Evolutionary conservation across 2,888 invertebrate genomes (phyloP).

Genomic region (Deladenus siricidicola): DNA sequence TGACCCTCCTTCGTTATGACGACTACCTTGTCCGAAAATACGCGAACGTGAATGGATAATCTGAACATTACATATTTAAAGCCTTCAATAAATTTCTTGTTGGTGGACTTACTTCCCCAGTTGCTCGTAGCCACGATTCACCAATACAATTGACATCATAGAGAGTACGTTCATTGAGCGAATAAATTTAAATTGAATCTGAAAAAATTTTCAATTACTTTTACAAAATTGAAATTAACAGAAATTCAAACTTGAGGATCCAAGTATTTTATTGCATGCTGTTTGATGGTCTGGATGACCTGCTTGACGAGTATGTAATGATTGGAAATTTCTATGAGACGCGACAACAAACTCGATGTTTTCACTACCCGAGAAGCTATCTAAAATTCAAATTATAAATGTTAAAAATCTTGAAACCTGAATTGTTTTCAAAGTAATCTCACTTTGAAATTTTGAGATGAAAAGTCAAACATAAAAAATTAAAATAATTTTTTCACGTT

Average conservation of each 20-base stretch:
- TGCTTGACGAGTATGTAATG: slow-evolving; percentile 40
- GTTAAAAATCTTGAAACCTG: too few species aligned
- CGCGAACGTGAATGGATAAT: slow-evolving; percentile 30
- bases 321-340: slow-evolving; percentile 31
- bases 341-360: slow-evolving; percentile 5
- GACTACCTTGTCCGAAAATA: slow-evolving; percentile 24
- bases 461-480: slow-evolving; percentile 11
- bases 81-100: not conserved
- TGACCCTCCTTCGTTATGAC: slow-evolving; percentile 36
- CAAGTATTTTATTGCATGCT: slow-evolving; percentile 9
- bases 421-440: too few species aligned
- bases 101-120: slow-evolving; percentile 28
- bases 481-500: not conserved
- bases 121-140: slow-evolving; percentile 35
- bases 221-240: slow-evolving; percentile 3
- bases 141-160: slow-evolving; percentile 27
- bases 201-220: slow-evolving; percentile 7
- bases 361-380: slow-evolving; percentile 27
- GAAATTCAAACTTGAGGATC: slow-evolving; percentile 30
- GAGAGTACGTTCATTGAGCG: slow-evolving; percentile 30
- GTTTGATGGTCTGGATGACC: slow-evolving; percentile 25
- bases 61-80: too few species aligned
- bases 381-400: slow-evolving; percentile 26
- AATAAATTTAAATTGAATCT: slow-evolving; percentile 37
- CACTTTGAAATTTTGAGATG: too few species aligned